phyloP scores from a whole-genome alignment of 2,888 invertebrate species.

The Sericinus montela region DNA sequence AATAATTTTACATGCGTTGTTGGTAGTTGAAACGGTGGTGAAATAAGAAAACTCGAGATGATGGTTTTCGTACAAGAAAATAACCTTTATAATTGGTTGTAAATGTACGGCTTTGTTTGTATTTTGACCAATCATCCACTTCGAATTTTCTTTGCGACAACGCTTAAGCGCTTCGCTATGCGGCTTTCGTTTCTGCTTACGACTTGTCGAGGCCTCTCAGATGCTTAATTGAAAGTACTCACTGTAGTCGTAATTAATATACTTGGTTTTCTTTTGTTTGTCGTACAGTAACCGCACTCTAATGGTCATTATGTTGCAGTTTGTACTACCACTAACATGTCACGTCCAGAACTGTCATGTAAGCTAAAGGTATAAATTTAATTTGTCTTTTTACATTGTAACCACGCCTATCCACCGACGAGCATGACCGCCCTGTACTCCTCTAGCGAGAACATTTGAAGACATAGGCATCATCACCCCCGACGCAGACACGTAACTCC shows the following conservation, averaged over 20 bases:
- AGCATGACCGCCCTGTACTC: constrained; percentile 65
- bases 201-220: constrained; percentile 72
- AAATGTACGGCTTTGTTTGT: constrained; percentile 18
- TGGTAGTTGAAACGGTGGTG: constrained; percentile 74
- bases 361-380: constrained; percentile 78
- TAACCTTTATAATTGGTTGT: constrained; percentile 13
- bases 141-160: constrained; percentile 55
- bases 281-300: constrained; percentile 79
- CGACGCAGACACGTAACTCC: constrained; percentile 65
- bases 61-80: constrained; percentile 9
- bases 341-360: constrained; percentile 79
- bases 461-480: constrained; percentile 52
- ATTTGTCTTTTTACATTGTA: constrained; percentile 74
- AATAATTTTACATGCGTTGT: constrained; percentile 55
- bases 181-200: constrained; percentile 74
- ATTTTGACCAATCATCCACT: constrained; percentile 38
- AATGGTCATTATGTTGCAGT: constrained; percentile 80
- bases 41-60: constrained; percentile 62
- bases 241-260: constrained; percentile 73
- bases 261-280: constrained; percentile 77
- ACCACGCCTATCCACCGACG: constrained; percentile 58
- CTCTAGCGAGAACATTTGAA: constrained; percentile 51
- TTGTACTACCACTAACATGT: constrained; percentile 80
- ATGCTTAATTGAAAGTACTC: constrained; percentile 71
- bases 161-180: constrained; percentile 72